Conservation (phyloP, 1,140 invertebrate genomes). For the Lepidurus couesii region DNA sequence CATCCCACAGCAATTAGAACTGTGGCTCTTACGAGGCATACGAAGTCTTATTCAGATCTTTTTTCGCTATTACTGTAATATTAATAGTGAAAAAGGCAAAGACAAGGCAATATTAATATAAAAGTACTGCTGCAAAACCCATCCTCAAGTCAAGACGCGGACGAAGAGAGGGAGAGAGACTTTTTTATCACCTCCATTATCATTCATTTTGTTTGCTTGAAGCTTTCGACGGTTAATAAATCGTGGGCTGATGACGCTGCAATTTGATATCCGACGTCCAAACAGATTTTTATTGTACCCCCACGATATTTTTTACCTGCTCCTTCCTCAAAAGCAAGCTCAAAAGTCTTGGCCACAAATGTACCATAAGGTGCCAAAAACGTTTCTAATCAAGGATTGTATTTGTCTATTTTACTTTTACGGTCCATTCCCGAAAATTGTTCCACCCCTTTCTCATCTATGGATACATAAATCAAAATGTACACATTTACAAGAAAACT, state of each 20-base stretch:
- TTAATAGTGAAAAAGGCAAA: not conserved
- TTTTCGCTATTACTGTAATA: no score
- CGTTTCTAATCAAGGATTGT: not conserved
- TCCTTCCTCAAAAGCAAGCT: not conserved
- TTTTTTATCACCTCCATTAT: slow-evolving; percentile 22
- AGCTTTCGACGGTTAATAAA: slow-evolving; percentile 22
- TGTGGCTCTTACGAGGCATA: not conserved
- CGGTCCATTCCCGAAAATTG: not conserved
- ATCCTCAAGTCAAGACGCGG: not conserved
- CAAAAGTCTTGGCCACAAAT: not conserved
- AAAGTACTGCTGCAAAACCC: not conserved
- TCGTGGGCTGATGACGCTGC: slow-evolving; percentile 20
- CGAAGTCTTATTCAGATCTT: no score
- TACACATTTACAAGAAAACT: no score
- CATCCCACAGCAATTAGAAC: not conserved
- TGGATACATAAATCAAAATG: no score
- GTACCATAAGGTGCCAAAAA: slow-evolving; percentile 2
- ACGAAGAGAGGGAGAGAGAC: not conserved
- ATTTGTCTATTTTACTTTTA: not conserved
- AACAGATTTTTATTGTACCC: slow-evolving; percentile 18
- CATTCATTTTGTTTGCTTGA: slow-evolving; percentile 22
- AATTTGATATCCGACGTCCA: slow-evolving; percentile 3
- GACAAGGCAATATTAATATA: not conserved
- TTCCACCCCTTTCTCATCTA: not conserved
- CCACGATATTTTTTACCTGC: not conserved